These are phyloP conservation scores for Crocuta crocuta DNA, from an alignment of 2,113 vertebrate genomes.

Conservation along the genomic window DNA sequence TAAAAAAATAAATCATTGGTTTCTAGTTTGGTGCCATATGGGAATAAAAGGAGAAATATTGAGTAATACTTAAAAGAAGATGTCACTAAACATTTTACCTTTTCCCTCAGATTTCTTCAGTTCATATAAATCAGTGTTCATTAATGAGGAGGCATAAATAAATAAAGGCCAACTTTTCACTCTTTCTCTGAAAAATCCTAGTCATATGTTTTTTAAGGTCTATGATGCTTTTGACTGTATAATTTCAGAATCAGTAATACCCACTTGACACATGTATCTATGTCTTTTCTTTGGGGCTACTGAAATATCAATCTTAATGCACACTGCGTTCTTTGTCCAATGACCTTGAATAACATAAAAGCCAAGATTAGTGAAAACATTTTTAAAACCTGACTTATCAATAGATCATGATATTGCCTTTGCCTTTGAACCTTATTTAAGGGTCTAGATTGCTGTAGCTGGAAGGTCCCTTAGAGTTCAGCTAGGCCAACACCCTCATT, in stretches of 20 bases:
- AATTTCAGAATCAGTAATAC: neutral
- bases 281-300: neutral
- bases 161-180: neutral
- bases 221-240: neutral
- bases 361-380: slow-evolving; percentile 74
- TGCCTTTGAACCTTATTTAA: slow-evolving; percentile 78
- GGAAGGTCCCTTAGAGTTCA: slow-evolving; percentile 73
- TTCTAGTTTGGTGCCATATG: neutral
- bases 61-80: slow-evolving; percentile 15
- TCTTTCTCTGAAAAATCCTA: neutral
- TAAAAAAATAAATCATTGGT: neutral
- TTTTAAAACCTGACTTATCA: slow-evolving; percentile 75
- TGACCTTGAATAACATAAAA: slow-evolving; percentile 77
- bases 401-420: slow-evolving; percentile 73
- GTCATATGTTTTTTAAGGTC: neutral
- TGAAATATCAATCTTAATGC: neutral
- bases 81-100: neutral
- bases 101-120: neutral
- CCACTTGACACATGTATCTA: neutral
- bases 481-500: slow-evolving; percentile 77
- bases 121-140: neutral
- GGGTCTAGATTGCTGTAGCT: slow-evolving; percentile 43
- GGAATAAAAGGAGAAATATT: slow-evolving; percentile 14
- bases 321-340: slow-evolving; percentile 58
- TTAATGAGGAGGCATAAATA: neutral